phyloP scores from a whole-genome alignment of 2,888 invertebrate species.

The Sclerodermus sp. region DNA sequence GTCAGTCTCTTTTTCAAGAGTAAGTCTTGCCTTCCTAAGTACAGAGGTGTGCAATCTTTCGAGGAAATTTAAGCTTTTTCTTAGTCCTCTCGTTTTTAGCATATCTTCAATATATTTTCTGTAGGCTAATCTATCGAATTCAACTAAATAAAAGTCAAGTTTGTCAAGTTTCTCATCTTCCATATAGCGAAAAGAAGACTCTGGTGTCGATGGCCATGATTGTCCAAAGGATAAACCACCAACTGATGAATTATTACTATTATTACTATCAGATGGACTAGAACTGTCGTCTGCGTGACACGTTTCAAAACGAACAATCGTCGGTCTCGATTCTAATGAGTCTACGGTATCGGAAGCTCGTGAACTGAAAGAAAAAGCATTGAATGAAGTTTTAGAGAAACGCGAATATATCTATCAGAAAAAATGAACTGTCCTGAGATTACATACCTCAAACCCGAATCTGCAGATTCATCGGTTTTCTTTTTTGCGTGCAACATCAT shows the following conservation, averaged over 20 bases:
- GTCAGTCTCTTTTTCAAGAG: constrained; percentile 63
- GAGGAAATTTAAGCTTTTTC: constrained; percentile 78
- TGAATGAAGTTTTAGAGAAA: not conserved
- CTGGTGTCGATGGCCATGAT: constrained; percentile 41
- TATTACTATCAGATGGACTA: constrained; percentile 59
- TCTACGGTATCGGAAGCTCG: constrained; percentile 43
- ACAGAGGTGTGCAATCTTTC: constrained; percentile 72
- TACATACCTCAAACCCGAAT: constrained; percentile 42
- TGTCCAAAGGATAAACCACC: constrained; percentile 35
- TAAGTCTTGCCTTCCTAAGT: constrained; percentile 71
- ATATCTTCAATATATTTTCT: constrained; percentile 84
- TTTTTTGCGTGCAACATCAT: constrained; percentile 52
- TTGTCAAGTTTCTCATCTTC: constrained; percentile 39
- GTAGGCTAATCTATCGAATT: constrained; percentile 48
- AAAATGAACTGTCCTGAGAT: not conserved
- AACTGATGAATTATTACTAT: constrained; percentile 48
- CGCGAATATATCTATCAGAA: not conserved
- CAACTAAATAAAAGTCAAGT: constrained; percentile 44
- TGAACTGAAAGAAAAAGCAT: constrained; percentile 31
- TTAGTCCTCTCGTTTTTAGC: constrained; percentile 82
- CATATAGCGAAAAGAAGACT: constrained; percentile 31
- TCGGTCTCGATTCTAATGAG: constrained; percentile 30
- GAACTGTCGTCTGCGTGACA: constrained; percentile 40
- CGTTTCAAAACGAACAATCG: constrained; percentile 41
- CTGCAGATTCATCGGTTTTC: constrained; percentile 36